A percentile compares a stretch with the other conserved stretches of the same genome.
Conservation (phyloP, 1,140 invertebrate genomes). For the Neuroterus valhalla region DNA sequence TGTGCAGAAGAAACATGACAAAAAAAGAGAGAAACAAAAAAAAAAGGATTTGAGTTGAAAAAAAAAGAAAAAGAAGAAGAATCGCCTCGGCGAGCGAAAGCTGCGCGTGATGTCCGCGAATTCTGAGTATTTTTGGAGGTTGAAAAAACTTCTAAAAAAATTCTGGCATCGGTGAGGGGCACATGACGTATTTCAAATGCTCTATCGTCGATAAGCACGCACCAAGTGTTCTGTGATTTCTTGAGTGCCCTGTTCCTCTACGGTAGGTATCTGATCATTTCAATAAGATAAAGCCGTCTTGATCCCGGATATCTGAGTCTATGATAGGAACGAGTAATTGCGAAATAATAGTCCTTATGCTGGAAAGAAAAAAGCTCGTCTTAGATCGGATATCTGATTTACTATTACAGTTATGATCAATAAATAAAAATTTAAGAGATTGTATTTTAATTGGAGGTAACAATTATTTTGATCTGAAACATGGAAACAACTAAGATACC, state of each 20-base stretch:
- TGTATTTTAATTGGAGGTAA: too few relatives aligned
- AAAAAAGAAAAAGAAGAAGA: neutral
- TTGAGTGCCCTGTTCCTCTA: neutral
- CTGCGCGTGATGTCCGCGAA: neutral
- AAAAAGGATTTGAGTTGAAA: constrained; percentile 13
- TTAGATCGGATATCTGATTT: too few relatives aligned
- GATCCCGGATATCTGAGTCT: constrained; percentile 25
- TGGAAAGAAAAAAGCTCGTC: neutral
- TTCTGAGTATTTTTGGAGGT: constrained; percentile 16
- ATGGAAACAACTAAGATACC: too few relatives aligned
- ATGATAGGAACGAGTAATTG: constrained; percentile 27
- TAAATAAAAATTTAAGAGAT: too few relatives aligned
- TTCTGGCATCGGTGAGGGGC: neutral
- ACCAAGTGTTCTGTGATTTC: constrained; percentile 2
- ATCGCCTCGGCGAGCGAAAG: constrained; percentile 13
- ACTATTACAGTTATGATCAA: neutral
- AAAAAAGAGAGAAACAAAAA: constrained; percentile 16
- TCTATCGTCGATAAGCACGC: neutral
- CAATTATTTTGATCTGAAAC: too few relatives aligned
- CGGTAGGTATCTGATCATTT: constrained; percentile 3
- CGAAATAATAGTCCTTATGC: constrained; percentile 6
- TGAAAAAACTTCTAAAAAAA: constrained; percentile 6
- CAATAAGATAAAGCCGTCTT: constrained; percentile 25
- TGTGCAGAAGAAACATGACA: constrained; percentile 27
- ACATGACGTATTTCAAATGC: constrained; percentile 1